A percentile compares a stretch with the other conserved stretches of the same genome.
Conservation (phyloP, 2,113 vertebrate genomes). For the Suncus etruscus region DNA sequence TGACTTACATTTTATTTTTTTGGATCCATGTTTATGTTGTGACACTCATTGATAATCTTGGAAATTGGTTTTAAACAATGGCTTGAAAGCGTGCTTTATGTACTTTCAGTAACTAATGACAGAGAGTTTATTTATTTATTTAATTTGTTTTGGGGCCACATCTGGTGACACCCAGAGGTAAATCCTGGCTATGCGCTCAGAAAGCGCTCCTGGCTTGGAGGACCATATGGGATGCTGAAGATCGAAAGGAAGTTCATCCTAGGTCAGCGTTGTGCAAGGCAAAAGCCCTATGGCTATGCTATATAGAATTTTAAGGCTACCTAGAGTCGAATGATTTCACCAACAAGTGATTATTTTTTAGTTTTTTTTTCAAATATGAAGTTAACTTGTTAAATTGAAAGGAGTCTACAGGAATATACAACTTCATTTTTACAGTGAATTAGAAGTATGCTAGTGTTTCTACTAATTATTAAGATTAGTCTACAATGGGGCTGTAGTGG, state of each 20-base stretch:
- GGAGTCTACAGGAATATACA: background rate
- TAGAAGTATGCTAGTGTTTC: background rate
- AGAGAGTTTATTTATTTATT: background rate
- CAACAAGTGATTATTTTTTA: background rate
- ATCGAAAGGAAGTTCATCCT: too few species aligned
- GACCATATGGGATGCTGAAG: too few species aligned
- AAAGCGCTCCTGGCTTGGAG: too few species aligned
- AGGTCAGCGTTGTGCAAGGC: too few species aligned
- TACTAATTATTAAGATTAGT: background rate
- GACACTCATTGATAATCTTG: conserved; percentile 79
- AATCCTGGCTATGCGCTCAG: too few species aligned
- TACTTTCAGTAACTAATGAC: conserved; percentile 65
- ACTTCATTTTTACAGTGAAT: background rate
- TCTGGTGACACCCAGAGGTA: too few species aligned
- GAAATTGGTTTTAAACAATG: conserved; percentile 83
- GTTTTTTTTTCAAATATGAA: conserved; percentile 48
- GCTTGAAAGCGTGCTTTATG: conserved; percentile 77
- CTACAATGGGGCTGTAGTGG: background rate
- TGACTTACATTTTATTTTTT: conserved; percentile 81
- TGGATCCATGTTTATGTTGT: conserved; percentile 79
- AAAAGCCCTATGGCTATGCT: too few species aligned
- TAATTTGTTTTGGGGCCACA: too few species aligned
- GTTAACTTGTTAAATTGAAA: conserved; percentile 29
- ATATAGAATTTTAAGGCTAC: background rate
- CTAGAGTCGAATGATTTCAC: background rate